Base-by-base conservation (phyloP, 2,888 invertebrate species). In the Syrphus vitripennis region DNA sequence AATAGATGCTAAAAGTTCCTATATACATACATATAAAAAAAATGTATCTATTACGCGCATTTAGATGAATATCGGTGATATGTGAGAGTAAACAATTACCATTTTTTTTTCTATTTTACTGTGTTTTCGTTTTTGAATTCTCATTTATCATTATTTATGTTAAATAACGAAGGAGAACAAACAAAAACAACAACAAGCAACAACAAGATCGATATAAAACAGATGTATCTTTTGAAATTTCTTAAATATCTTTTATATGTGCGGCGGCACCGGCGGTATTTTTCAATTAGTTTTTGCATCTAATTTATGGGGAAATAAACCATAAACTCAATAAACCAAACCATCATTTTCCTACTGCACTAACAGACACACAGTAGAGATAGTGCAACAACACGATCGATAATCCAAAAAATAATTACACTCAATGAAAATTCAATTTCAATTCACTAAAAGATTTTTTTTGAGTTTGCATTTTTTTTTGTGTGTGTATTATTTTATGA, bases 301-400 rank as follows among this genome's bases (percentile, higher is more conserved):
- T 69, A 40, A 65, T 81, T 70, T 42, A 77, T 67, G 61, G 72
- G 81, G 65, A 86, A 77, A 86, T 86, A 81, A 86, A 81, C 61
- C 69, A 75, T 31, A 55, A 55, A 21, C 37, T n/a, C 14, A 10
- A 31, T 37, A 40, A 50, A 50, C 50, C 5, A 21, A 21, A 24
- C 6, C 21, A 50, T 31, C 6, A 7, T 50, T 0, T 50, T 50
- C 24, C 9, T 31, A 21, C 14, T 48, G 21, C 45, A 19, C 16
- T 10, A 7, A 31, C 31, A 31, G 6, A 45, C 19, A 1, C 21
- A 48, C 21, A 45, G 1, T n/a, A n/a, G n/a, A n/a, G n/a, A n/a
- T n/a, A n/a, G n/a, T 24, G 6, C 34, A 63, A 1, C 19, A 31
- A n/a, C 4, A 2, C 3, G n/a, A n/a, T n/a, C n/a, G n/a, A n/a